Evolutionary conservation across 2,797 vertebrate species (phyloP).

Genomic region (Anguilla anguilla): DNA sequence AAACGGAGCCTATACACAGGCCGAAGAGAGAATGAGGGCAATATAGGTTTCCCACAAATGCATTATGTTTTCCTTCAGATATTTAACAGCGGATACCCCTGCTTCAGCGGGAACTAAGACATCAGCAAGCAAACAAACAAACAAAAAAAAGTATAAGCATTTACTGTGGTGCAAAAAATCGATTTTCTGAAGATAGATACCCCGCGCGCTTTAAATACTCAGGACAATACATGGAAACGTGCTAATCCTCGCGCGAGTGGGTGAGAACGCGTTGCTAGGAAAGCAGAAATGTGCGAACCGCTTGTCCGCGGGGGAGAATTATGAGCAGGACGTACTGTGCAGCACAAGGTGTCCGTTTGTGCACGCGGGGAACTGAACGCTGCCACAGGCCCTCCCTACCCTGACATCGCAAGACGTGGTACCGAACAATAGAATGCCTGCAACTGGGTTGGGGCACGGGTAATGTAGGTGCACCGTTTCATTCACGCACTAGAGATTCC

Average conservation of each 20-base stretch:
- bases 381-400: constrained; percentile 50
- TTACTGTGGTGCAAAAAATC: background rate
- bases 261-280: constrained; percentile 1
- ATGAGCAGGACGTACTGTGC: background rate
- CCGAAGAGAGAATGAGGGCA: background rate
- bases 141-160: background rate
- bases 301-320: background rate
- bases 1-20: background rate
- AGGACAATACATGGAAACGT: background rate
- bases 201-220: background rate
- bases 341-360: constrained; percentile 19
- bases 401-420: constrained; percentile 54
- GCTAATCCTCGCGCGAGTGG: background rate
- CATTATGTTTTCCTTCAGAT: background rate
- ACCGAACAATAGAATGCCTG: constrained; percentile 78
- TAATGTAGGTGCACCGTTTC: constrained; percentile 23
- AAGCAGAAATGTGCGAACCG: background rate
- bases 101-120: background rate
- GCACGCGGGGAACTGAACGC: constrained; percentile 52
- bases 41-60: background rate
- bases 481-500: background rate
- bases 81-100: background rate
- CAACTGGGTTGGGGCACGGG: constrained; percentile 67
- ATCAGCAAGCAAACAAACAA: background rate
- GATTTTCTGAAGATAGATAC: background rate